phyloP scores from a whole-genome alignment of 2,888 invertebrate genomes.

The Rhorus exstirpatorius region DNA sequence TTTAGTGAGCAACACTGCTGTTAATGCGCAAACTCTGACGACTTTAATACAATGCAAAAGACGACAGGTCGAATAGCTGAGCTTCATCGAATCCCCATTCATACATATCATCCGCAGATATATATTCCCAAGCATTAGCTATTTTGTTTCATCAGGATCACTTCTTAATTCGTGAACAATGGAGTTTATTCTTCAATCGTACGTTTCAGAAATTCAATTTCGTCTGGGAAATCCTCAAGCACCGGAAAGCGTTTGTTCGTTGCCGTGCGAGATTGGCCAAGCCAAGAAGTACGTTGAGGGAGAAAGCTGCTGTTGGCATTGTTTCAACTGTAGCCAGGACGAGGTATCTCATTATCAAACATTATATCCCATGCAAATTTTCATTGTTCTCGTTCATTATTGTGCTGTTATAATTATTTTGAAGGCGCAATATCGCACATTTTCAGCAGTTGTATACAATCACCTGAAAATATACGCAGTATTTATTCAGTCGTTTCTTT shows the following conservation, averaged over 20 bases:
- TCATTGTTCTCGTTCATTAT: constrained; percentile 2
- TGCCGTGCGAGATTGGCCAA: constrained; percentile 95
- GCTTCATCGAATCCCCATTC: too few relatives aligned
- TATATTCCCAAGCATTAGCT: too few relatives aligned
- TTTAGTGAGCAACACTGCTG: too few relatives aligned
- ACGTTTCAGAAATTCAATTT: constrained; percentile 92
- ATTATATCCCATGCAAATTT: constrained; percentile 9
- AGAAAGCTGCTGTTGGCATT: constrained; percentile 98
- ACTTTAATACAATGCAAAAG: too few relatives aligned
- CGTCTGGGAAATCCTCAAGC: constrained; percentile 92
- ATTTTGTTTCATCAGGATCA: constrained; percentile 1
- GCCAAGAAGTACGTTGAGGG: constrained; percentile 97
- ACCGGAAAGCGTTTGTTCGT: constrained; percentile 96
- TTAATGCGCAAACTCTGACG: too few relatives aligned
- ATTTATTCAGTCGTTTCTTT: not conserved
- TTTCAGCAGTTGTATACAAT: not conserved
- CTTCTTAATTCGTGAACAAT: constrained; percentile 23
- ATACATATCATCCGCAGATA: too few relatives aligned
- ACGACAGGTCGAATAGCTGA: too few relatives aligned
- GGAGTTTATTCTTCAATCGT: constrained; percentile 37
- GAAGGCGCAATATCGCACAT: not conserved
- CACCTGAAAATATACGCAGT: not conserved
- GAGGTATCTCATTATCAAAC: constrained; percentile 88
- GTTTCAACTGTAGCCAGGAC: constrained; percentile 95
- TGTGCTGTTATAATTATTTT: not conserved